Evolutionary conservation across 1,140 invertebrate genomes (phyloP), one percentile per base, ranked within the genome.

Genomic region (Rhopalosiphum padi): DNA sequence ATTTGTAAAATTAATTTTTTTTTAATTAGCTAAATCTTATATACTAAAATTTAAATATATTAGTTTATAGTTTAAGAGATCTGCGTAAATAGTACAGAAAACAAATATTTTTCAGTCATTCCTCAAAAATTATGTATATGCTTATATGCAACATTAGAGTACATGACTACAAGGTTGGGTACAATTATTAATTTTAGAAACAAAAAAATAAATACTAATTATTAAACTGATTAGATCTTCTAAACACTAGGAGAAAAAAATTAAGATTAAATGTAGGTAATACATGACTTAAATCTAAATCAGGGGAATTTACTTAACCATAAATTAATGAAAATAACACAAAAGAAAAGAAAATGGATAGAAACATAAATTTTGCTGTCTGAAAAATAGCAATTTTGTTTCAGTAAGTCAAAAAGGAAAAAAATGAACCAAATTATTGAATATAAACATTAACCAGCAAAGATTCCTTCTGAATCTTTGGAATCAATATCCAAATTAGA

Each of bases 401-500:
- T 55, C 21, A 25, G 8, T 25, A 21, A 86, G 21, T 37, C 48
- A 35, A 53, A 23, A 46, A 90, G 35, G 51, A 22, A 25, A 53
- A 25, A 15, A 55, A 87, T 87, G 15, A 21, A 87, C 22, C 15
- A n/a, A 60, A 43, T 60, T 60, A 90, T 15, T 90, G 22, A 53
- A 53, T 77, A 77, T 18, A 55, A 35, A 22, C 15, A 86, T 53
- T 93, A 93, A n/a, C 21, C 22, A 53, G 91, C 48, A 53, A 30
- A 86, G 9, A 86, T 85, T 53, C 22, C 35, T 86, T 93, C 51
- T 1, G 43, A 93, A n/a, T 86, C 91, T 55, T 93, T 86, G 25
- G 77, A 85, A 93, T 93, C 35, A 53, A 55, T 55, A 86, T 93
- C 11, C 9, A 86, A n/a, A 86, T 86, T 93, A 53, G 91, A 83